These are phyloP conservation scores for Calliphora vomitoria DNA, from an alignment of 2,888 invertebrate species.

Conservation along the genomic window DNA sequence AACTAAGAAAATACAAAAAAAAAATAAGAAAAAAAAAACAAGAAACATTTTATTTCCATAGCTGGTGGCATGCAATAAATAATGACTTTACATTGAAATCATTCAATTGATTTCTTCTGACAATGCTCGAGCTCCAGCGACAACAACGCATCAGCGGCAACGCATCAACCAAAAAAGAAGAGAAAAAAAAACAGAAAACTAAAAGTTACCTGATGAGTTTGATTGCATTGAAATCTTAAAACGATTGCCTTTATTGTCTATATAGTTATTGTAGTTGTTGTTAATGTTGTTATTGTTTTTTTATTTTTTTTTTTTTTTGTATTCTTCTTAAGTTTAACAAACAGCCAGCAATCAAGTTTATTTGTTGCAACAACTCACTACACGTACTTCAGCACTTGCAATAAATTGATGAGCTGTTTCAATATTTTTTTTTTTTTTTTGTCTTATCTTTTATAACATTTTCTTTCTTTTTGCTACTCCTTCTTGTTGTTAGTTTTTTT, in stretches of 20 bases:
- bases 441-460: neutral
- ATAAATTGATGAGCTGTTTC: slow-evolving; percentile 65
- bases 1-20: neutral
- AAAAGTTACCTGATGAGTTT: slow-evolving; percentile 65
- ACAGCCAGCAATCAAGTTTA: slow-evolving; percentile 66
- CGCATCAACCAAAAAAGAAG: slow-evolving; percentile 5
- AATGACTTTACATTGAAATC: slow-evolving; percentile 65
- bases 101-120: slow-evolving; percentile 70
- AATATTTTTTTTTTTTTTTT: neutral
- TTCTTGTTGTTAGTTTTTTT: slow-evolving; percentile 10
- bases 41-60: slow-evolving; percentile 50
- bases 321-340: slow-evolving; percentile 29
- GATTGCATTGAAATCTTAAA: slow-evolving; percentile 51
- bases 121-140: slow-evolving; percentile 22
- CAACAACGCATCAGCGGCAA: slow-evolving; percentile 15
- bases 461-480: neutral
- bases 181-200: neutral
- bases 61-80: slow-evolving; percentile 52
- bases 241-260: slow-evolving; percentile 49
- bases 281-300: slow-evolving; percentile 8
- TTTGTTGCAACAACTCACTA: slow-evolving; percentile 57
- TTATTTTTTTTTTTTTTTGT: neutral
- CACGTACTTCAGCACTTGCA: slow-evolving; percentile 32
- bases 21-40: slow-evolving; percentile 14
- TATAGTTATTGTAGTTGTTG: neutral